Evolutionary conservation across 2,797 vertebrate genomes (phyloP).

Genomic region (Gallinago stenura): DNA sequence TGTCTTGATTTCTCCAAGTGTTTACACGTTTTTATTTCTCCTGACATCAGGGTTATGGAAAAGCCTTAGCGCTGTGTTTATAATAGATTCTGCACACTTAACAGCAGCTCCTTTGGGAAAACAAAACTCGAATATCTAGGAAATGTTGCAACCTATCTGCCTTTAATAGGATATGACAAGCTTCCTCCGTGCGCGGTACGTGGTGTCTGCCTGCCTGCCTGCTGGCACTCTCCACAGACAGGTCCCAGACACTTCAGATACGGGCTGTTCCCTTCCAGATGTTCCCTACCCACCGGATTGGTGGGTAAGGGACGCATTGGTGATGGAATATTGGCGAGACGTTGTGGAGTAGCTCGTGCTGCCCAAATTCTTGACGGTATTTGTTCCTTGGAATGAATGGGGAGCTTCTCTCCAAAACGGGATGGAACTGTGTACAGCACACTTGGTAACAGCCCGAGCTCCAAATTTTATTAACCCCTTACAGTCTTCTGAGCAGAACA

Average conservation of each 20-base stretch:
- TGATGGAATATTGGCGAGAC: background rate
- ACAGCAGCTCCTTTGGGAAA: constrained; percentile 11
- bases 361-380: background rate
- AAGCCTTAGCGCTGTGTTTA: constrained; percentile 12
- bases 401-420: background rate
- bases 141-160: constrained; percentile 4
- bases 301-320: background rate
- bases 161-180: constrained; percentile 25
- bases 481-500: background rate
- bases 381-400: background rate
- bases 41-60: background rate
- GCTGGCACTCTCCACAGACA: background rate
- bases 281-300: background rate
- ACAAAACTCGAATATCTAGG: background rate
- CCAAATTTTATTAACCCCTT: background rate
- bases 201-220: background rate
- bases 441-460: background rate
- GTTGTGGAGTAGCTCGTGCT: background rate
- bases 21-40: background rate
- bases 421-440: background rate
- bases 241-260: background rate
- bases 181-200: background rate
- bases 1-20: background rate
- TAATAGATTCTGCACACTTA: background rate
- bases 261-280: background rate